These are phyloP conservation scores for Itoplectis maculator DNA, from an alignment of 2,888 invertebrate species.

Conservation along the genomic window DNA sequence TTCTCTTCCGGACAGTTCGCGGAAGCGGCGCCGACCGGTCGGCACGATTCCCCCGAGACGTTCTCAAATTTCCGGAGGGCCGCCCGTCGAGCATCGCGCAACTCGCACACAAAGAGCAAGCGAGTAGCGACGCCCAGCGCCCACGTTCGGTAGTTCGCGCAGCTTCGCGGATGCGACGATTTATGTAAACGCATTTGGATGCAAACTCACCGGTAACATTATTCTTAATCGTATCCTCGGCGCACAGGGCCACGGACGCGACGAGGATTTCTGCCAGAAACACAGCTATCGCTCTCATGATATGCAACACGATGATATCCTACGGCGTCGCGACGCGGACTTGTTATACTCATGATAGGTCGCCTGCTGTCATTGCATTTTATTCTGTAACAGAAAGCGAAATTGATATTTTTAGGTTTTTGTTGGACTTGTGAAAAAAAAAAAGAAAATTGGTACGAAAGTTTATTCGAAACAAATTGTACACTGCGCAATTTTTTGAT, in stretches of 20 bases:
- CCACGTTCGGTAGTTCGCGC: neutral
- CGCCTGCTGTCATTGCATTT: conserved; percentile 73
- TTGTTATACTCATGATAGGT: conserved; percentile 68
- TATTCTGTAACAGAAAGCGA: conserved; percentile 70
- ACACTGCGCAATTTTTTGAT: too few relatives aligned
- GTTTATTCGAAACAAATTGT: too few relatives aligned
- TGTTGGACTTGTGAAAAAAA: neutral
- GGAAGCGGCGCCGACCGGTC: conserved; percentile 18
- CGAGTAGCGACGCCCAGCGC: too few relatives aligned
- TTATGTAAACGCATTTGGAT: conserved; percentile 29
- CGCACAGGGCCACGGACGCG: conserved; percentile 75
- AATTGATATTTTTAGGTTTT: neutral
- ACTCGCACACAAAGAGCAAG: too few relatives aligned
- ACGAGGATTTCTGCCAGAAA: conserved; percentile 78
- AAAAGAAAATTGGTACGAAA: neutral
- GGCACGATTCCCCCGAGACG: conserved; percentile 36
- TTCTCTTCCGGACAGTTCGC: conserved; percentile 50
- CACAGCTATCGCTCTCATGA: conserved; percentile 80
- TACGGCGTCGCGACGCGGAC: conserved; percentile 59
- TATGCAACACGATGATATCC: conserved; percentile 77
- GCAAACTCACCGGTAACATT: conserved; percentile 78
- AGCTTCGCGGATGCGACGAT: neutral
- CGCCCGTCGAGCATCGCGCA: neutral
- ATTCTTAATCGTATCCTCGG: conserved; percentile 76
- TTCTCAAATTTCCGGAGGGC: conserved; percentile 55